These are phyloP conservation scores for Sphaeridia pumilis DNA, from an alignment of 2,888 invertebrate genomes.

Conservation along the genomic window DNA sequence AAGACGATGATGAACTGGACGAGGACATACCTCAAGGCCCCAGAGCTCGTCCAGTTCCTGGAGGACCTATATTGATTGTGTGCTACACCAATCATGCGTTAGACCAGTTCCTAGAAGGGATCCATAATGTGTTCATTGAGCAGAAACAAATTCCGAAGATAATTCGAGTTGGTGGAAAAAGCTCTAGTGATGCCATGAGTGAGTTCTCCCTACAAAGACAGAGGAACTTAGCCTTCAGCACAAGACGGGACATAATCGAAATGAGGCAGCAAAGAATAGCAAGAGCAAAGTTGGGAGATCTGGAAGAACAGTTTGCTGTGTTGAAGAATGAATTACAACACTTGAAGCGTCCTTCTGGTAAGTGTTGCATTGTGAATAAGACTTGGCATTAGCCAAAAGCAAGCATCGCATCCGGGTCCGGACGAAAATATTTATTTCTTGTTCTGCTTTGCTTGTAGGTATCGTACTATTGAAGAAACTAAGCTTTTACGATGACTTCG, in stretches of 20 bases:
- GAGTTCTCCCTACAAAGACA: conserved; percentile 6
- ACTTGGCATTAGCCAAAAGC: conserved; percentile 5
- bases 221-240: conserved; percentile 5
- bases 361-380: neutral
- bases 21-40: too few species aligned
- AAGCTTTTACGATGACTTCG: neutral
- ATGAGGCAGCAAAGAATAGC: conserved; percentile 11
- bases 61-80: conserved; percentile 57
- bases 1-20: too few species aligned
- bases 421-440: neutral
- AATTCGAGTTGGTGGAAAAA: conserved; percentile 58
- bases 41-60: conserved; percentile 2
- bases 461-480: neutral
- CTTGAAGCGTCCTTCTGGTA: conserved; percentile 19
- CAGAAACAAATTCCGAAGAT: conserved; percentile 41
- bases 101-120: conserved; percentile 69
- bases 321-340: conserved; percentile 18
- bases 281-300: conserved; percentile 10
- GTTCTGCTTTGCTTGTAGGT: neutral
- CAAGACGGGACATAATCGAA: conserved; percentile 6
- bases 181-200: conserved; percentile 48
- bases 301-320: conserved; percentile 13
- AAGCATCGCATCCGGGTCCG: neutral
- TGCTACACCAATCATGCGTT: conserved; percentile 78
- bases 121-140: conserved; percentile 41